phyloP scores from a whole-genome alignment of 2,113 vertebrate genomes.

The Callipepla squamata region DNA sequence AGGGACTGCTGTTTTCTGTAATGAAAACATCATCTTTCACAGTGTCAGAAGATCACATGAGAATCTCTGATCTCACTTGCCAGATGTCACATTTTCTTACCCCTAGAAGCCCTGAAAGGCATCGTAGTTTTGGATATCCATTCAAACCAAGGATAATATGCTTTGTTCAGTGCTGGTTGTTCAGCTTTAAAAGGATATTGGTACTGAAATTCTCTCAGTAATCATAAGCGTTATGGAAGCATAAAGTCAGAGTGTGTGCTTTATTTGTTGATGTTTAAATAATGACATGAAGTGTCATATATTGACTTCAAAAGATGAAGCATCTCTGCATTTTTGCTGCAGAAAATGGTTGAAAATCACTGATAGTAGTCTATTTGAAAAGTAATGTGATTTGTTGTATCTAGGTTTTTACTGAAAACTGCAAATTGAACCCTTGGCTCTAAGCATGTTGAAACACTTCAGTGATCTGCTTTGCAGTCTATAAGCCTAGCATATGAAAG shows the following conservation, averaged over 20 bases:
- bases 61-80: not conserved
- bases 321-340: not conserved
- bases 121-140: not conserved
- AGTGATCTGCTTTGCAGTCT: not conserved
- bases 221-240: not conserved
- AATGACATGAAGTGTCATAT: not conserved
- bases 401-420: not conserved
- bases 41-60: not conserved
- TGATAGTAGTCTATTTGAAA: not conserved
- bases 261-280: not conserved
- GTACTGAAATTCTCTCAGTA: not conserved
- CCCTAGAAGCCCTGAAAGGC: slow-evolving; percentile 1
- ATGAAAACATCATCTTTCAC: slow-evolving; percentile 23
- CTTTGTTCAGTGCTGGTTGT: slow-evolving; percentile 1
- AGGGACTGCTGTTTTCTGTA: not conserved
- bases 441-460: not conserved
- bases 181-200: not conserved
- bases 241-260: not conserved
- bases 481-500: not conserved
- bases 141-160: not conserved
- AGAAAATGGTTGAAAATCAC: not conserved
- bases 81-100: slow-evolving; percentile 22
- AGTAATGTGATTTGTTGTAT: not conserved
- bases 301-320: not conserved
- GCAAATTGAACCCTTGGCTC: not conserved